These are phyloP conservation scores for Chrysomela aeneicollis DNA, from an alignment of 2,888 invertebrate genomes.

Conservation along the genomic window DNA sequence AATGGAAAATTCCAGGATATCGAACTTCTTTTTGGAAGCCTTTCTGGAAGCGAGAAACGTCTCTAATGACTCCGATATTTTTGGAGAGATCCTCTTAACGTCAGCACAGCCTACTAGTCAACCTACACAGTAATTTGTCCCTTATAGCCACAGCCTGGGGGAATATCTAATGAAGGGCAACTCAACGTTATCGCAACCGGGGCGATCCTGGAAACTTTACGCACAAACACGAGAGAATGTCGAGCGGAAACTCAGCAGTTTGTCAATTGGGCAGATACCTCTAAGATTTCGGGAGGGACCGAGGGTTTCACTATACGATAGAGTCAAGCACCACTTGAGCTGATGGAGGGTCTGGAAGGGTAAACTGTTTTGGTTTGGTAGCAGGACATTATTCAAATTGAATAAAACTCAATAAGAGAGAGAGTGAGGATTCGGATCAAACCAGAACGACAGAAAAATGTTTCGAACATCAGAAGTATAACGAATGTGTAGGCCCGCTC, in stretches of 20 bases:
- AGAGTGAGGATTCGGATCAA: too few relatives aligned
- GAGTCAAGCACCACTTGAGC: too few relatives aligned
- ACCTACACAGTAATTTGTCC: constrained; percentile 15
- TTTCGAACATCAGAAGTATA: too few relatives aligned
- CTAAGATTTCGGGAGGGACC: background rate
- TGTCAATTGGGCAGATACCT: constrained; percentile 1
- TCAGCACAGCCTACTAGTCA: background rate
- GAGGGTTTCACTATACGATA: too few relatives aligned
- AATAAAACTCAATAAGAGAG: too few relatives aligned
- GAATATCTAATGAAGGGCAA: constrained; percentile 14
- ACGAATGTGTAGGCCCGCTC: too few relatives aligned
- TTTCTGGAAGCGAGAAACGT: background rate
- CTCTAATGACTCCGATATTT: background rate
- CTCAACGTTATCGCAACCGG: background rate
- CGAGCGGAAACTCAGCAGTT: background rate
- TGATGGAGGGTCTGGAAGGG: too few relatives aligned
- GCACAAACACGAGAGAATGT: background rate
- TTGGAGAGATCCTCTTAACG: background rate
- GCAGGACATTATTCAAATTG: too few relatives aligned
- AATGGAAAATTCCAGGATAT: too few relatives aligned
- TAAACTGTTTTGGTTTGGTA: too few relatives aligned
- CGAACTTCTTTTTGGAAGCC: too few relatives aligned
- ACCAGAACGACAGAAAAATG: too few relatives aligned
- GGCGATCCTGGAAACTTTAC: background rate
- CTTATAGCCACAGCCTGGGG: constrained; percentile 8